Base-by-base conservation (phyloP, 2,888 invertebrate genomes). In the Sceliomorpha sp. region DNA sequence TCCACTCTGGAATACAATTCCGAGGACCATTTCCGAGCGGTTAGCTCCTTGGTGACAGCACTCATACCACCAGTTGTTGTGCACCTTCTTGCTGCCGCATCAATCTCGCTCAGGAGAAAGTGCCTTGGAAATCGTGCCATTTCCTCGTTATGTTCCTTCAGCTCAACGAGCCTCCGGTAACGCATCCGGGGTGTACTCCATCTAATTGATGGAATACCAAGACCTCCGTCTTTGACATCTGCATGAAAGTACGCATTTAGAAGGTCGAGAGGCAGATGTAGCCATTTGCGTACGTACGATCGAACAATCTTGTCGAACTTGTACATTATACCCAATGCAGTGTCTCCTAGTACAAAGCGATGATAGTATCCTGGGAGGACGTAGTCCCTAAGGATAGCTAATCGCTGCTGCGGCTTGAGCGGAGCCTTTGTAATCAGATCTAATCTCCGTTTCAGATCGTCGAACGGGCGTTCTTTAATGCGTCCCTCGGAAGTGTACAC, bases 21-120 rank as follows among this genome's bases (percentile, higher is more conserved):
- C n/a, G n/a, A 1, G 0, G 27, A 15, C 47, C 31, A 70, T 17
- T n/a, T 32, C 1, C n/a, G 10, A 88, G 75, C 0, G 87, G 56
- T 24, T 7, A 24, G 24, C 7, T 24, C 24, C 24, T 24, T 24
- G 4, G 24, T 24, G 24, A 24, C 4, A 24, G 7, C 4, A 5
- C 24, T 24, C 7, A n/a, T n/a, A n/a, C 7, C 4, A 5, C 24
- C 24, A 7, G 7, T 3, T 24, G 4, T 24, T 5, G 24, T 24
- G 4, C 4, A 7, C 24, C 24, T 24, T 3, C 7, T 3, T 24
- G 4, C 24, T 7, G 24, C 24, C 7, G 4, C 7, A 24, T 24
- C 24, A 24, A 24, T 24, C 7, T 24, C 24, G 4, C 7, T 24
- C 7, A 5, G 24, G 4, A 24, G 24, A 7, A 24, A 24, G 24